Base-by-base conservation (phyloP, 2,888 invertebrate species). In the Melinopterus prodromus region DNA sequence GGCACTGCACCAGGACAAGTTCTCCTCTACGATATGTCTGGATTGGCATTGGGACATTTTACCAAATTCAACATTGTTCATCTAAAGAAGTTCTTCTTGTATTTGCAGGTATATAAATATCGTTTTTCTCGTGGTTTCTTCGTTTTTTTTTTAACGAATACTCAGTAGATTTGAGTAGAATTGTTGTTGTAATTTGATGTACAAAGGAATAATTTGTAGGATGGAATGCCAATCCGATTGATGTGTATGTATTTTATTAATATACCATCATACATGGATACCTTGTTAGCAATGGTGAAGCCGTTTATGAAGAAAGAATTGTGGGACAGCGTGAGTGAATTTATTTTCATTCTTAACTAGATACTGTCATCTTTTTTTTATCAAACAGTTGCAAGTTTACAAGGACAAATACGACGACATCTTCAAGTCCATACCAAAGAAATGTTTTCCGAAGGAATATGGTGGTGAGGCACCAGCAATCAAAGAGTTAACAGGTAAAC, bases 271-370 rank as follows among this genome's bases (percentile, higher is more conserved):
- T 93, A 94, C 83, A 92, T 95, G 91, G 95, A 95, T 85, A 93
- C 92, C 84, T 87, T 95, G 80, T 86, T 95, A 89, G 91, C 92
- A 80, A 86, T 95, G 82, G 90, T 95, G 89, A 92, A 90, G 85
- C 95, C 95, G 0, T 95, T 95, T 85, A 92, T 95, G 91, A 94
- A 93, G 86, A 94, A 94, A 84, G 91, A 92, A 69, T 87, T 53
- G 5, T 53, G 53, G 53, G 53, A 53, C 5, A 95, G 0, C 71
- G 84, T 6, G 84, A 85, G 72, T 80, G 84, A 80, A 38, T 83
- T 35, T 77, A 82, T 70, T 79, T 78, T 6, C 80, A 83, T 69
- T 37, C 70, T 15, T n/a, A 77, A 6, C 26, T 76, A 2, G 77
- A 79, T 37, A 38, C 69, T 6, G n/a, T 81, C 26, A 53, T 9